A percentile compares a stretch with the other conserved stretches of the same genome.
phyloP scores from a whole-genome alignment of 2,113 vertebrate genomes.

The Pterocles burchelli region DNA sequence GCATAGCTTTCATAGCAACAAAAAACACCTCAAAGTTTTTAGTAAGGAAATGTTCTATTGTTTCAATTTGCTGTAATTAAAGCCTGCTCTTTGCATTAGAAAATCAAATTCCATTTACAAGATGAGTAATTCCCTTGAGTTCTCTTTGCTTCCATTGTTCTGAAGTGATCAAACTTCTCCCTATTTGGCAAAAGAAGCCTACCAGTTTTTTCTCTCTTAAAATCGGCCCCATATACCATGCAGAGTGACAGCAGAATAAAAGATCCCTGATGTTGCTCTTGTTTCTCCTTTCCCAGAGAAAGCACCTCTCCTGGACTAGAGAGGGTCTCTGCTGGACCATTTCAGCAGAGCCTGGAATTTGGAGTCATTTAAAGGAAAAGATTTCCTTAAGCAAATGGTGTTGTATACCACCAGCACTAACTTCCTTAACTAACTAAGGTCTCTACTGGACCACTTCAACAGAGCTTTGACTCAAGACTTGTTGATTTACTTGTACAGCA shows the following conservation, averaged over 20 bases:
- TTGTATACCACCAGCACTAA: too few species aligned
- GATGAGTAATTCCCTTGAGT: neutral
- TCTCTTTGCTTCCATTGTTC: conserved; percentile 8
- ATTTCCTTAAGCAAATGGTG: too few species aligned
- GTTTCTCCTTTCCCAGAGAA: neutral
- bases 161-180: neutral
- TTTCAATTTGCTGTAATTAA: conserved; percentile 34
- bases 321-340: neutral
- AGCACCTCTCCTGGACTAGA: neutral
- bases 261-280: neutral
- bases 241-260: neutral
- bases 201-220: neutral
- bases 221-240: neutral
- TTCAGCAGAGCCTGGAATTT: neutral
- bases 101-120: conserved; percentile 26
- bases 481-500: neutral
- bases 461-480: neutral
- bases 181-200: neutral
- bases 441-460: neutral
- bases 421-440: neutral
- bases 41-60: conserved; percentile 38
- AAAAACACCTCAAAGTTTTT: neutral
- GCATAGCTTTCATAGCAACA: neutral
- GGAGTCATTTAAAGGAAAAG: too few species aligned
- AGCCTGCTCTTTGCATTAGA: conserved; percentile 39